Percentiles rank a stretch among this genome's conserved stretches.
Conservation (phyloP, 1,140 invertebrate genomes). For the Gonatopus flavifemur region DNA sequence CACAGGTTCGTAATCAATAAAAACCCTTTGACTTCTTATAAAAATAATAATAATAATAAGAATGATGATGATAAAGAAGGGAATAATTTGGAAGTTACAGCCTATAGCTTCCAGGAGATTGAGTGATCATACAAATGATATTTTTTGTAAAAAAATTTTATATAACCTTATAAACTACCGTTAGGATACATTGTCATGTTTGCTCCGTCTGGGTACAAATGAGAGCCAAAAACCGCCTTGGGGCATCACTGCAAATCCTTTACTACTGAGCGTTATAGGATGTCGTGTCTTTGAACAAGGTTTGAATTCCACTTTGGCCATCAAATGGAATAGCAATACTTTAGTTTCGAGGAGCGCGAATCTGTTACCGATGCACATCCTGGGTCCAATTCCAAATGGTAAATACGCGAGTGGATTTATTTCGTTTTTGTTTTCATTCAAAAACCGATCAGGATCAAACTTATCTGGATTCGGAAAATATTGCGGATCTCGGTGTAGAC, state of each 20-base stretch:
- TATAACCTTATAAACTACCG: no score
- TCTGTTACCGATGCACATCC: slow-evolving; percentile 42
- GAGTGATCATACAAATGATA: no score
- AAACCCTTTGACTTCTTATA: no score
- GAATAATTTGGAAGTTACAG: no score
- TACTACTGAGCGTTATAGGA: slow-evolving; percentile 30
- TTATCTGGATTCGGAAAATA: slow-evolving; percentile 50
- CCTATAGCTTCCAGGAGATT: no score
- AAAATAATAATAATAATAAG: no score
- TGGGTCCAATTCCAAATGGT: slow-evolving; percentile 62
- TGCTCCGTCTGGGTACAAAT: no score
- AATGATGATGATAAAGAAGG: no score
- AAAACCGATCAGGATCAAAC: slow-evolving; percentile 56
- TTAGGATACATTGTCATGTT: no score
- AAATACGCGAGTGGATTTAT: slow-evolving; percentile 55
- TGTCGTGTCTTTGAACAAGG: slow-evolving; percentile 25
- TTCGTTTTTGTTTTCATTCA: slow-evolving; percentile 40
- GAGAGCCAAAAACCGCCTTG: slow-evolving; percentile 41
- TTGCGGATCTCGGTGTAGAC: slow-evolving; percentile 38
- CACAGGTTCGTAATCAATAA: no score
- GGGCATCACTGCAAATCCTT: slow-evolving; percentile 27
- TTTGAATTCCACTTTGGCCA: slow-evolving; percentile 36
- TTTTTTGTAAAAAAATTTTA: no score
- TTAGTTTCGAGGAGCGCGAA: slow-evolving; percentile 51
- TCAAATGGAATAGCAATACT: slow-evolving; percentile 33